A percentile compares a stretch with the other conserved stretches of the same genome.
Conservation (phyloP, 1,140 invertebrate species). For the Aleiodes sp. region DNA sequence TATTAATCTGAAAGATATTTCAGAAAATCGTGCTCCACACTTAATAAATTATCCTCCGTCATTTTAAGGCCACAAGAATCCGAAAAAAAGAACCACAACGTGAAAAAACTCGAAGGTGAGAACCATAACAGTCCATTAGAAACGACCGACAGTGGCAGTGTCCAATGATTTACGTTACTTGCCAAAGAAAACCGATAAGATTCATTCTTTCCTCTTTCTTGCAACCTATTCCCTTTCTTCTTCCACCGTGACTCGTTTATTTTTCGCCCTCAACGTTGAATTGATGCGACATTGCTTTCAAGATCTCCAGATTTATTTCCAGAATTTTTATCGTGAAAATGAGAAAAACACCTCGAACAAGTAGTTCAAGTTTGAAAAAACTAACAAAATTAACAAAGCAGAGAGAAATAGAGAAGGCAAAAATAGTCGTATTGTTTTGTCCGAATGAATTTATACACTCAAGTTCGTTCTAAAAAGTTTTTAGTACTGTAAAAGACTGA, state of each 20-base stretch:
- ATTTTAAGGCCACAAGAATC: too few relatives aligned
- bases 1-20: too few relatives aligned
- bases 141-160: constrained; percentile 31
- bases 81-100: background rate
- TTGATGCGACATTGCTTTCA: constrained; percentile 28
- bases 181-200: constrained; percentile 53
- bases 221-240: constrained; percentile 19
- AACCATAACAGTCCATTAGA: constrained; percentile 46
- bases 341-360: background rate
- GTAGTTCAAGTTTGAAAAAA: background rate
- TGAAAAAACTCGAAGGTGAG: constrained; percentile 9
- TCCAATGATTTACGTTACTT: constrained; percentile 55
- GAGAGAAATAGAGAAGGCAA: background rate
- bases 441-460: background rate
- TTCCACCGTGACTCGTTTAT: background rate
- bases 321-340: too few relatives aligned
- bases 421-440: background rate
- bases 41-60: background rate
- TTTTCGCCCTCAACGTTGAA: background rate
- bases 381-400: background rate
- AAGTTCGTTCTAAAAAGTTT: background rate
- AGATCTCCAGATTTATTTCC: constrained; percentile 26
- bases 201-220: constrained; percentile 41
- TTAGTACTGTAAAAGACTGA: background rate
- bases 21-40: too few relatives aligned